phyloP scores from a whole-genome alignment of 2,113 vertebrate genomes.

The Dissostichus mawsoni region DNA sequence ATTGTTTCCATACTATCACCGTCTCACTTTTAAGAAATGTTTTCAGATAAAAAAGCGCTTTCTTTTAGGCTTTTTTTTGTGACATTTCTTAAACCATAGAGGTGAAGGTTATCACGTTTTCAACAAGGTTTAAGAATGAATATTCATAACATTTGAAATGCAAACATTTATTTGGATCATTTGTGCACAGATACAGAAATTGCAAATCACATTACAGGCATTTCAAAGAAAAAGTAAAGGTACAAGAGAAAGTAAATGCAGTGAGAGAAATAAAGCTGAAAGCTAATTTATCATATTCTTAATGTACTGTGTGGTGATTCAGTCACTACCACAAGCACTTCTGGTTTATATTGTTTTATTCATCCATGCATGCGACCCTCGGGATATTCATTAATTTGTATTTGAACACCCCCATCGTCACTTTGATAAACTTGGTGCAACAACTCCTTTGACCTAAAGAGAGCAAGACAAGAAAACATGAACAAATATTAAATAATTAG shows the following conservation, averaged over 20 bases:
- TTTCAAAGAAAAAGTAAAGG: not conserved
- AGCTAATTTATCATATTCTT: not conserved
- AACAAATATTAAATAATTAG: not conserved
- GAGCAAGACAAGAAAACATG: slow-evolving; percentile 1
- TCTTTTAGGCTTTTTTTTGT: too few relatives aligned
- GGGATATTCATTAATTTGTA: not conserved
- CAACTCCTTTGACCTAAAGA: slow-evolving; percentile 53
- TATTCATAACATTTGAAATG: not conserved
- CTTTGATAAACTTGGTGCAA: not conserved
- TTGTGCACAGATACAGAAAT: not conserved
- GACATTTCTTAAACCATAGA: too few relatives aligned
- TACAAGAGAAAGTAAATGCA: not conserved
- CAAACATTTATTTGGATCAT: slow-evolving; percentile 21
- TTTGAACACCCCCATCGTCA: not conserved
- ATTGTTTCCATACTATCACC: not conserved
- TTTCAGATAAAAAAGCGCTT: not conserved
- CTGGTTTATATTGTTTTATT: not conserved
- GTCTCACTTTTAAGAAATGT: not conserved
- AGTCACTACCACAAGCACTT: not conserved
- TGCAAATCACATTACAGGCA: not conserved
- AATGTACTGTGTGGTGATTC: too few relatives aligned
- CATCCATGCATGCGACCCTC: not conserved
- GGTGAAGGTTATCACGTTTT: too few relatives aligned
- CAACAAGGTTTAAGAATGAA: not conserved
- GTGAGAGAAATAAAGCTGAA: not conserved